Percentiles rank a stretch among this genome's conserved stretches.
Conservation (phyloP, 1,140 invertebrate species). For the Drosophila athabasca region DNA sequence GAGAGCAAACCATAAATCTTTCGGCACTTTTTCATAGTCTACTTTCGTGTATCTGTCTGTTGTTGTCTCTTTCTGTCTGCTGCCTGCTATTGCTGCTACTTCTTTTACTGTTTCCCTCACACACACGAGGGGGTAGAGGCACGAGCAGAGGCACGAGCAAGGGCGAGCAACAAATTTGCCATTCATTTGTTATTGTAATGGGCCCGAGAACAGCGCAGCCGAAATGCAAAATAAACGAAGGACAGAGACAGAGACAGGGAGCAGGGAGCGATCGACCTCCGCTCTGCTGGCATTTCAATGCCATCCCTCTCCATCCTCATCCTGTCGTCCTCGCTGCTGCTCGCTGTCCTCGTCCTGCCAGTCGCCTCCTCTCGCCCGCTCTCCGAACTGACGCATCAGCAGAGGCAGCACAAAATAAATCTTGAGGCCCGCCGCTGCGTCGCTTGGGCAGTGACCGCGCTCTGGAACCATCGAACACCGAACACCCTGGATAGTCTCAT, state of each 20-base stretch:
- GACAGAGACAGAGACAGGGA: neutral
- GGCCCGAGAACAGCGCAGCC: constrained; percentile 16
- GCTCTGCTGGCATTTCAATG: constrained; percentile 59
- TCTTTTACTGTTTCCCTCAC: too few species aligned
- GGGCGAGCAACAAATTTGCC: constrained; percentile 58
- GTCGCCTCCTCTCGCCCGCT: neutral
- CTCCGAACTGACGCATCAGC: constrained; percentile 2
- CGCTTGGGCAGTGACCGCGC: neutral
- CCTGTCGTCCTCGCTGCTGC: neutral
- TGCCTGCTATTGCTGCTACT: too few species aligned
- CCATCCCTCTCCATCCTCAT: constrained; percentile 11
- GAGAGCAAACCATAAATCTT: constrained; percentile 65
- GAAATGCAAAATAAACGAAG: constrained; percentile 30
- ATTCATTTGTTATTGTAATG: constrained; percentile 79
- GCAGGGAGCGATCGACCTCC: constrained; percentile 23
- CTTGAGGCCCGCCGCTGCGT: constrained; percentile 3
- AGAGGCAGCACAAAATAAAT: constrained; percentile 11
- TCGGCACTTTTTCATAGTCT: constrained; percentile 69
- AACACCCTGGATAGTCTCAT: too few species aligned
- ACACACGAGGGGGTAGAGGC: too few species aligned
- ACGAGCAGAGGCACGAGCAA: too few species aligned
- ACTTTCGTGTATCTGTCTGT: constrained; percentile 43
- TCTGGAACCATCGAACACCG: too few species aligned
- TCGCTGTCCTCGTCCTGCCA: constrained; percentile 3
- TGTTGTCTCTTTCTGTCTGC: neutral